Evolutionary conservation across 2,888 invertebrate species (phyloP).

Genomic region (Cyrtodaria siliqua): DNA sequence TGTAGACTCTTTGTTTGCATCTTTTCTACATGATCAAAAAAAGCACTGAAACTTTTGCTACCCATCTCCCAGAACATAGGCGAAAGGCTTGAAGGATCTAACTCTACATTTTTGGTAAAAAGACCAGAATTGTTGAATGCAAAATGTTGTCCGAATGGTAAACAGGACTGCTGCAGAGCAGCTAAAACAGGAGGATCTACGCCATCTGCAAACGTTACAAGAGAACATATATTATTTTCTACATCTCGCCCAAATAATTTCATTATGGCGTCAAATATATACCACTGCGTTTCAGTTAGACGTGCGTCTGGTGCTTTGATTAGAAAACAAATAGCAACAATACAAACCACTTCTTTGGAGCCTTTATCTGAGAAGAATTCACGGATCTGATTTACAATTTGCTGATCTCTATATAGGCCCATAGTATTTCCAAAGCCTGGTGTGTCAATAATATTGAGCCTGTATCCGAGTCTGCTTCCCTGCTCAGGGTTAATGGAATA

Average conservation of each 20-base stretch:
- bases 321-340: slow-evolving; percentile 66
- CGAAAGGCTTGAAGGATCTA: slow-evolving; percentile 26
- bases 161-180: slow-evolving; percentile 50
- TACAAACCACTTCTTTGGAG: slow-evolving; percentile 44
- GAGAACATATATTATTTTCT: slow-evolving; percentile 53
- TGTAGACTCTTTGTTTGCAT: slow-evolving; percentile 57
- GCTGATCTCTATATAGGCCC: slow-evolving; percentile 30
- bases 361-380: slow-evolving; percentile 13
- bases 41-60: slow-evolving; percentile 50
- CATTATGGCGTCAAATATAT: slow-evolving; percentile 60
- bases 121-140: slow-evolving; percentile 66
- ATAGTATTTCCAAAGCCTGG: slow-evolving; percentile 47
- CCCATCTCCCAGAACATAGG: slow-evolving; percentile 68
- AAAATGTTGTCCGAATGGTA: slow-evolving; percentile 49
- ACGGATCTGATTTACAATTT: slow-evolving; percentile 41
- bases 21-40: slow-evolving; percentile 47
- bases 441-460: slow-evolving; percentile 45
- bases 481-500: slow-evolving; percentile 37
- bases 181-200: slow-evolving; percentile 58
- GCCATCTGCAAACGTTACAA: slow-evolving; percentile 67
- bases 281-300: slow-evolving; percentile 59
- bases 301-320: slow-evolving; percentile 63
- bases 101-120: slow-evolving; percentile 45
- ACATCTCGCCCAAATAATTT: slow-evolving; percentile 65
- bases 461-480: slow-evolving; percentile 27